Evolutionary conservation across 2,888 invertebrate species (phyloP).

Genomic region (Myopa testacea): DNA sequence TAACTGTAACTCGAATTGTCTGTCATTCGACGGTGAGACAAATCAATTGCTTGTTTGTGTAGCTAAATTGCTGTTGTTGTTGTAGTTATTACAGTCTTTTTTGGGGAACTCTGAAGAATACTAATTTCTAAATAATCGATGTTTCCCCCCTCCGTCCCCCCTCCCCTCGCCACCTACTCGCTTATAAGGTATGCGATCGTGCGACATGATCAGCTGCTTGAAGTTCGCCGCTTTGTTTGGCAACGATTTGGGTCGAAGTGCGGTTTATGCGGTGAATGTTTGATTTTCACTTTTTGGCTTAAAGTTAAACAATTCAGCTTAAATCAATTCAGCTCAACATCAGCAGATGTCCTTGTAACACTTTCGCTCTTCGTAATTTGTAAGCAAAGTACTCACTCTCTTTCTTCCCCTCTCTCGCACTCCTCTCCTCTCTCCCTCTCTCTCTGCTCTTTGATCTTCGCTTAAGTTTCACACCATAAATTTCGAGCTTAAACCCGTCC

Average conservation of each 20-base stretch:
- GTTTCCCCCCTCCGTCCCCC: neutral
- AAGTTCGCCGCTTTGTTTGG: neutral
- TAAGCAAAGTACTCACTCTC: too few species aligned
- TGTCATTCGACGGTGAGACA: too few species aligned
- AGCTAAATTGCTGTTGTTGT: neutral
- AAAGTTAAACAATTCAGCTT: neutral
- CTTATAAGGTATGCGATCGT: neutral
- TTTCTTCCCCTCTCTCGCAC: neutral
- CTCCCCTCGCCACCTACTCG: neutral
- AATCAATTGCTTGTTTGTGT: too few species aligned
- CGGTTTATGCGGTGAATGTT: neutral
- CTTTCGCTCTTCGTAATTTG: conserved; percentile 25
- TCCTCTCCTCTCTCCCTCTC: too few species aligned
- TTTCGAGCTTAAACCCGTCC: conserved; percentile 1
- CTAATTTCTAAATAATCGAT: conserved; percentile 9
- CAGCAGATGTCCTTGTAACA: conserved; percentile 20
- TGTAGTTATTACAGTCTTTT: neutral
- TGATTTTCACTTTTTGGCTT: neutral
- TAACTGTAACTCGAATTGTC: too few species aligned
- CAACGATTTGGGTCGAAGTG: neutral
- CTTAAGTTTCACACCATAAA: conserved; percentile 17
- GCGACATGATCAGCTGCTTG: neutral
- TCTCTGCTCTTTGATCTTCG: neutral
- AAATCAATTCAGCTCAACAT: neutral
- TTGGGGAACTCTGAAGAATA: neutral